These are phyloP conservation scores for Verasper variegatus DNA, from an alignment of 2,113 vertebrate genomes.

Conservation along the genomic window DNA sequence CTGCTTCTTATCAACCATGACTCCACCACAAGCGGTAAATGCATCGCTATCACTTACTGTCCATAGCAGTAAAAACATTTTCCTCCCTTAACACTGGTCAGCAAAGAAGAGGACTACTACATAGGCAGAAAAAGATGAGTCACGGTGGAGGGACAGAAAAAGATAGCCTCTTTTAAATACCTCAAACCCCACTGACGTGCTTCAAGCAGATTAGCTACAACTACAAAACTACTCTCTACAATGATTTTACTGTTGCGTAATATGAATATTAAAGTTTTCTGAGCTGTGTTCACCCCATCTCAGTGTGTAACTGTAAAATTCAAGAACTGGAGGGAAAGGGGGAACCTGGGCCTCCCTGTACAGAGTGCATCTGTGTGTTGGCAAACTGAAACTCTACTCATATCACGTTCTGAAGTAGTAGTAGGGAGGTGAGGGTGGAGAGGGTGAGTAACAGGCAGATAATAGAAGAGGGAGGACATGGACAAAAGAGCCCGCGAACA, in stretches of 20 bases:
- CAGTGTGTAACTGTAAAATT: neutral
- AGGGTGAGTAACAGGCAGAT: slow-evolving; percentile 56
- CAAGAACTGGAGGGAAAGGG: slow-evolving; percentile 7
- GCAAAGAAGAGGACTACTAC: neutral
- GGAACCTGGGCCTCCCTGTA: slow-evolving; percentile 12
- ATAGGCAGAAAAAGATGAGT: neutral
- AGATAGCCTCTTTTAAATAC: too few relatives aligned
- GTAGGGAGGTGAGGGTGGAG: slow-evolving; percentile 38
- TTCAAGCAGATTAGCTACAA: neutral
- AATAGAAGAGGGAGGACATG: slow-evolving; percentile 35
- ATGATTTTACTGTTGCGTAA: neutral
- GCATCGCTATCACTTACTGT: neutral
- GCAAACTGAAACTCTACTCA: slow-evolving; percentile 32
- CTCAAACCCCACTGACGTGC: too few relatives aligned
- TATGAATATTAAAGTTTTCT: neutral
- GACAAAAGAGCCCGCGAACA: slow-evolving; percentile 54
- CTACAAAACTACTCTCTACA: neutral
- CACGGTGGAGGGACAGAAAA: neutral
- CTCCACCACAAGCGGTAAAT: too few relatives aligned
- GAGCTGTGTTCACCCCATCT: neutral
- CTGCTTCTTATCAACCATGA: too few relatives aligned
- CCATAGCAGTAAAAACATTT: too few relatives aligned
- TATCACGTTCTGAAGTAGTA: slow-evolving; percentile 27
- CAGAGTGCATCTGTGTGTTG: neutral
- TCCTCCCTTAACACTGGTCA: too few relatives aligned